These are phyloP conservation scores for Eustalomyia histrio DNA, from an alignment of 2,888 invertebrate genomes.

Conservation along the genomic window DNA sequence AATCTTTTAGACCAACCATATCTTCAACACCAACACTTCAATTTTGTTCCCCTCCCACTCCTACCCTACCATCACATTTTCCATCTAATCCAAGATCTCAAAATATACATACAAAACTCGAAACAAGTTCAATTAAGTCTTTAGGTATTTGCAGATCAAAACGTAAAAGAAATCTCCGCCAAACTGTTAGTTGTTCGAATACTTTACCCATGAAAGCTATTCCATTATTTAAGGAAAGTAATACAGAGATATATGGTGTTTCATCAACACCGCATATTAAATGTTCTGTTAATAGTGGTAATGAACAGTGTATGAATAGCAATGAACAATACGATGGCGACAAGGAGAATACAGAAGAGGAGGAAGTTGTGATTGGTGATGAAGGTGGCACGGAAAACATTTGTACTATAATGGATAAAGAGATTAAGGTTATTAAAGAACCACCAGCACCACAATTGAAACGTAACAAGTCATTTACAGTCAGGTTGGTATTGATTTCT, in stretches of 20 bases:
- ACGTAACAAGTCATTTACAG: constrained; percentile 69
- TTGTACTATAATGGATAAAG: constrained; percentile 10
- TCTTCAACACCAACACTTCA: not conserved
- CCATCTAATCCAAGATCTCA: not conserved
- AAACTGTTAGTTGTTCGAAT: constrained; percentile 48
- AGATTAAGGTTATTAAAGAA: constrained; percentile 69
- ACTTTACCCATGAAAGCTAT: constrained; percentile 66
- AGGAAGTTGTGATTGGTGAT: constrained; percentile 64
- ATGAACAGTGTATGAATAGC: constrained; percentile 1
- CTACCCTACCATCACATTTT: constrained; percentile 1
- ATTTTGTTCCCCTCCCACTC: not conserved
- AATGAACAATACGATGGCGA: constrained; percentile 46
- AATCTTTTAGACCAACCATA: constrained; percentile 2
- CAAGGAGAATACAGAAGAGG: constrained; percentile 13
- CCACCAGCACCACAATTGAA: constrained; percentile 64
- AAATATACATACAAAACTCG: constrained; percentile 66
- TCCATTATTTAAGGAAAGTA: constrained; percentile 64
- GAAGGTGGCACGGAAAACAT: constrained; percentile 38
- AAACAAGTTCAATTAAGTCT: constrained; percentile 65
- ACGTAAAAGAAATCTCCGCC: constrained; percentile 59
- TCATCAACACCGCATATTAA: constrained; percentile 35
- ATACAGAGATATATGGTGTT: constrained; percentile 63
- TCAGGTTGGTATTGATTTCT: constrained; percentile 73
- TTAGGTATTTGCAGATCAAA: constrained; percentile 67
- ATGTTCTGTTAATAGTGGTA: constrained; percentile 20